These are phyloP conservation scores for Lacanobia wlatinum DNA, from an alignment of 2,888 invertebrate genomes.

Conservation along the genomic window DNA sequence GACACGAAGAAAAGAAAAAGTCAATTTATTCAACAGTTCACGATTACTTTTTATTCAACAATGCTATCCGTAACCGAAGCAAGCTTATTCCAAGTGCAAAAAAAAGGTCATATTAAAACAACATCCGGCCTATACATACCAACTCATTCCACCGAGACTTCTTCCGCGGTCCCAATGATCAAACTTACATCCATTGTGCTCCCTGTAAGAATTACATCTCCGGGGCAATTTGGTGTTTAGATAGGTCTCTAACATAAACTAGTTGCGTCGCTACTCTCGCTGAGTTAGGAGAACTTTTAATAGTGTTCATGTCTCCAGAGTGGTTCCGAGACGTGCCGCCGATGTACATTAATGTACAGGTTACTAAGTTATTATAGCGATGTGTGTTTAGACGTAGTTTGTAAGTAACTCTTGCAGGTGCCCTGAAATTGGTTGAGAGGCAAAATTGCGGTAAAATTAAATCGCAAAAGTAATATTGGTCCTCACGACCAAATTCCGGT, in stretches of 20 bases:
- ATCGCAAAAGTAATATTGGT: too few species aligned
- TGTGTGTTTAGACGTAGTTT: slow-evolving; percentile 77
- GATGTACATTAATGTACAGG: slow-evolving; percentile 69
- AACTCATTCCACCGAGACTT: slow-evolving; percentile 18
- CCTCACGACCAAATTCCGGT: too few species aligned
- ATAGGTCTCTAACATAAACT: slow-evolving; percentile 79
- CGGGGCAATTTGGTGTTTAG: slow-evolving; percentile 71
- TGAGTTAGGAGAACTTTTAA: slow-evolving; percentile 86
- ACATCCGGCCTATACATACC: background rate
- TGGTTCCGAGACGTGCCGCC: slow-evolving; percentile 68
- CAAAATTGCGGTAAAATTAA: background rate
- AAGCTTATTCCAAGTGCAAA: background rate
- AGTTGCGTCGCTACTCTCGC: slow-evolving; percentile 80
- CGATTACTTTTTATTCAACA: too few species aligned
- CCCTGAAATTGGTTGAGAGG: slow-evolving; percentile 2
- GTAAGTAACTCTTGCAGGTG: slow-evolving; percentile 82
- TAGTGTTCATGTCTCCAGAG: slow-evolving; percentile 83
- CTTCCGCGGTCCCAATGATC: slow-evolving; percentile 20
- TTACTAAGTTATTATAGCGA: slow-evolving; percentile 67
- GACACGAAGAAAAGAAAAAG: too few species aligned
- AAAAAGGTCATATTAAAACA: background rate
- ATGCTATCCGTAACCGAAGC: background rate
- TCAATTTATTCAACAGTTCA: too few species aligned
- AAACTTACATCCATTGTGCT: slow-evolving; percentile 53
- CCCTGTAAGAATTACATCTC: slow-evolving; percentile 63